Percentiles rank a stretch among this genome's conserved stretches.
Evolutionary conservation across 2,888 invertebrate genomes (phyloP).

Genomic region (Drosophila ezoana): DNA sequence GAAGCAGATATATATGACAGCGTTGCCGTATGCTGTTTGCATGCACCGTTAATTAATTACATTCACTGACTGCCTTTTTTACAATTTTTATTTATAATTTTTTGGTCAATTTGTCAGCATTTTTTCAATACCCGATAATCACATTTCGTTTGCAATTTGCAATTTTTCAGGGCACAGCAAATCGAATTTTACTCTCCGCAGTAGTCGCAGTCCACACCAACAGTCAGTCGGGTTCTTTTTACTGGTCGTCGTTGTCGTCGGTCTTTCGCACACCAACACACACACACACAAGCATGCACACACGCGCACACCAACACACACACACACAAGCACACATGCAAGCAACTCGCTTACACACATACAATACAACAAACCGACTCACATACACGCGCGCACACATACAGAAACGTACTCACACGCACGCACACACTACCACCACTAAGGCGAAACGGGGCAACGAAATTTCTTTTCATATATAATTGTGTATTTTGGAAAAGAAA

Average conservation of each 20-base stretch:
- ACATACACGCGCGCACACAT: slow-evolving; percentile 30
- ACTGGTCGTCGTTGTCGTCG: slow-evolving; percentile 59
- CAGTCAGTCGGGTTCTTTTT: slow-evolving; percentile 75
- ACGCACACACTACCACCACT: slow-evolving; percentile 30
- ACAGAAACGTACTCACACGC: slow-evolving; percentile 5
- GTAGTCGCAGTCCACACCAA: slow-evolving; percentile 54
- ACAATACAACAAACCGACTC: slow-evolving; percentile 31
- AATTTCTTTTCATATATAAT: slow-evolving; percentile 56
- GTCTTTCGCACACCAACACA: slow-evolving; percentile 51
- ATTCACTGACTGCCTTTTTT: slow-evolving; percentile 28
- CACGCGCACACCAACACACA: not conserved
- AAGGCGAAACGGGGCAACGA: slow-evolving; percentile 56
- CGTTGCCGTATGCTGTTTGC: slow-evolving; percentile 28
- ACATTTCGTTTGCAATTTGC: slow-evolving; percentile 62
- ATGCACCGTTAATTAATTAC: slow-evolving; percentile 30
- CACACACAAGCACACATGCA: no score
- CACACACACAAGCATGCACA: slow-evolving; percentile 28
- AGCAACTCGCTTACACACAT: slow-evolving; percentile 25
- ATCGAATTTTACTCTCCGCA: slow-evolving; percentile 70
- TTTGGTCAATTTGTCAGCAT: slow-evolving; percentile 43
- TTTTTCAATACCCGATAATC: slow-evolving; percentile 51
- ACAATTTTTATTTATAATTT: slow-evolving; percentile 7
- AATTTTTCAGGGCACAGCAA: slow-evolving; percentile 67
- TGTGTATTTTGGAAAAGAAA: slow-evolving; percentile 38
- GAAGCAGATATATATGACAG: not conserved